A percentile compares a stretch with the other conserved stretches of the same genome.
phyloP scores from a whole-genome alignment of 2,797 vertebrate species.

The Enteromius afrohamiltoni region DNA sequence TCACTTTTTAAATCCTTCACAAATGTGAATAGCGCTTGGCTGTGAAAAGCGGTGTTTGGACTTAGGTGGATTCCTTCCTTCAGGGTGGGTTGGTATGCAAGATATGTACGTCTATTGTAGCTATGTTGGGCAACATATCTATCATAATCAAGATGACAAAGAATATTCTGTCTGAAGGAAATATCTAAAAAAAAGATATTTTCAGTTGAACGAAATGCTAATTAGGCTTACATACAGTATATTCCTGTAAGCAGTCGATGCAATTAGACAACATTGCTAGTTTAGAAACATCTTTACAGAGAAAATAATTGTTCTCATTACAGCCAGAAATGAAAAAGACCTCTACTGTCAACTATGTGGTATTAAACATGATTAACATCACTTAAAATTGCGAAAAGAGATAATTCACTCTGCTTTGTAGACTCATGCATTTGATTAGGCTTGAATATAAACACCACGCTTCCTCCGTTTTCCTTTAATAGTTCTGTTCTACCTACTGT shows the following conservation, averaged over 20 bases:
- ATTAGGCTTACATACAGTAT: neutral
- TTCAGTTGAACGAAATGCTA: neutral
- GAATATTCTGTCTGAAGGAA: constrained; percentile 28
- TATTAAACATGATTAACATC: neutral
- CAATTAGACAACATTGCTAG: neutral
- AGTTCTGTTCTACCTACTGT: neutral
- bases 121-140: constrained; percentile 58
- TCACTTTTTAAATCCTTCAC: neutral
- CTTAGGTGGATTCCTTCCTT: constrained; percentile 37
- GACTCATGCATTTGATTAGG: neutral
- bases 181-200: neutral
- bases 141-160: constrained; percentile 54
- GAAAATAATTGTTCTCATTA: neutral
- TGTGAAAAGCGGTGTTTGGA: constrained; percentile 29
- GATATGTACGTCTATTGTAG: constrained; percentile 55
- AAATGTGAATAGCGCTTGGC: constrained; percentile 9
- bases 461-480: neutral
- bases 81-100: constrained; percentile 71
- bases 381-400: neutral
- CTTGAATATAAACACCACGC: neutral
- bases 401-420: neutral
- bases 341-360: neutral
- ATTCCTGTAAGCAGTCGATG: neutral
- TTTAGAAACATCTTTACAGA: neutral
- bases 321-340: neutral